Base-by-base conservation (phyloP, 2,797 vertebrate species). In the Peromyscus aztecus region DNA sequence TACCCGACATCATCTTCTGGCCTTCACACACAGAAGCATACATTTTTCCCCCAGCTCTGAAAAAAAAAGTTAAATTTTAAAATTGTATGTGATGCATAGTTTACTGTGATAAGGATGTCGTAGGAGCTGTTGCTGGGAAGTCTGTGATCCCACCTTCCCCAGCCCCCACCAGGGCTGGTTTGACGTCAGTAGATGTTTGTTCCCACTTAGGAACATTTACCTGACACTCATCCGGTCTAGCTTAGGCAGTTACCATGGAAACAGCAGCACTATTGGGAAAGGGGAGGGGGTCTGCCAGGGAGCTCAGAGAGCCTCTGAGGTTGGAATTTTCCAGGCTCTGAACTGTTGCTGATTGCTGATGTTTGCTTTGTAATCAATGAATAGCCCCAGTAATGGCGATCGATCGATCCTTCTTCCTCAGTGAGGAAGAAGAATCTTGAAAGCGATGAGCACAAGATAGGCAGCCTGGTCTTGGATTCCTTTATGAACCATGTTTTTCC, bases 241-340 rank as follows among this genome's bases (percentile, higher is more conserved):
- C 40, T n/a, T 19, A 49, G 29, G 29, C 4, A n/a, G 95, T 91
- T 81, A 55, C 94, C 90, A 37, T 80, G 80, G 94, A 86, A 97
- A 93, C 90, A 24, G 49, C 16, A 80, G 82, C 57, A 12, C 14
- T 59, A 19, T 1, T 1, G 31, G 43, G 34, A 49, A 85, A 81
- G 31, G 29, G 46, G 65, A 17, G 55, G 23, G 81, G 94, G 78
- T 21, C 67, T 43, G 5, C 3, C 1, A 76, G 21, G 55, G 29
- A 83, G 80, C 65, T 0, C 8, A 73, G 24, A 85, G 76, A 17
- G 67, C 76, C 46, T n/a, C 4, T 6, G 55, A 55, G 75, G 69
- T 27, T 86, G 93, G 94, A 94, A 83, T 86, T 94, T 89, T 83
- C 94, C 78, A 85, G 78, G 19, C 92, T 49, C 87, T 63, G 82